Percentiles rank a stretch among this genome's conserved stretches.
Conservation (phyloP, 2,797 vertebrate genomes). For the Aplochiton taeniatus region DNA sequence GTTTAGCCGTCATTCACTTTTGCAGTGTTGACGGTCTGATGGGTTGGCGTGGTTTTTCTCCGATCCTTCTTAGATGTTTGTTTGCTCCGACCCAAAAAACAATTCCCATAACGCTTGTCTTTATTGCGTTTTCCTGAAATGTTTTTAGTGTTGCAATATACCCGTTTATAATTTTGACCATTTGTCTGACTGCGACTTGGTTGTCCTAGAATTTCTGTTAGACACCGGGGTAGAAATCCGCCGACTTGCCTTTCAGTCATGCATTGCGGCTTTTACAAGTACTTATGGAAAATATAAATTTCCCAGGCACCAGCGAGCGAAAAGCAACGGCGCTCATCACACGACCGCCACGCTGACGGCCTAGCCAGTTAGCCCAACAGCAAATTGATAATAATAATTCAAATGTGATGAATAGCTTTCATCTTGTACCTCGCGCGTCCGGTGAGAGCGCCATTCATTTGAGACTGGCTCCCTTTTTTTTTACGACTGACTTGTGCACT, state of each 20-base stretch:
- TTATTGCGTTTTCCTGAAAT: slow-evolving; percentile 61
- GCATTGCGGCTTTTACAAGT: slow-evolving; percentile 84
- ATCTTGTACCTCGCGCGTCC: slow-evolving; percentile 78
- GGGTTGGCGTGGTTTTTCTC: slow-evolving; percentile 13
- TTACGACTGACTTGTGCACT: slow-evolving; percentile 65
- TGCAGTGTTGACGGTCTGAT: too few relatives aligned
- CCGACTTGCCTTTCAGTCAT: slow-evolving; percentile 78
- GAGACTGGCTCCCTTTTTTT: slow-evolving; percentile 41
- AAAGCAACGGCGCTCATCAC: slow-evolving; percentile 87
- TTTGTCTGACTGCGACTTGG: slow-evolving; percentile 59
- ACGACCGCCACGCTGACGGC: slow-evolving; percentile 83
- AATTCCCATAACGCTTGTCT: slow-evolving; percentile 36
- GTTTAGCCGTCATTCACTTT: too few relatives aligned
- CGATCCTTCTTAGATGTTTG: slow-evolving; percentile 30
- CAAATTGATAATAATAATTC: slow-evolving; percentile 97
- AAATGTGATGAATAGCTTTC: slow-evolving; percentile 96
- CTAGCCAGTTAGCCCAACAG: slow-evolving; percentile 89
- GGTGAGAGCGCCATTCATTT: slow-evolving; percentile 60
- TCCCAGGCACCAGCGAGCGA: slow-evolving; percentile 73
- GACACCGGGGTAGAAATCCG: slow-evolving; percentile 1
- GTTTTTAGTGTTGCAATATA: slow-evolving; percentile 48
- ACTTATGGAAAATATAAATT: slow-evolving; percentile 81
- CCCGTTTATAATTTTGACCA: slow-evolving; percentile 60
- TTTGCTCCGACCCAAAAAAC: slow-evolving; percentile 19
- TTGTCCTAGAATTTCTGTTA: slow-evolving; percentile 32